These are phyloP conservation scores for Pissodes strobi DNA, from an alignment of 1,140 invertebrate species.

Conservation along the genomic window DNA sequence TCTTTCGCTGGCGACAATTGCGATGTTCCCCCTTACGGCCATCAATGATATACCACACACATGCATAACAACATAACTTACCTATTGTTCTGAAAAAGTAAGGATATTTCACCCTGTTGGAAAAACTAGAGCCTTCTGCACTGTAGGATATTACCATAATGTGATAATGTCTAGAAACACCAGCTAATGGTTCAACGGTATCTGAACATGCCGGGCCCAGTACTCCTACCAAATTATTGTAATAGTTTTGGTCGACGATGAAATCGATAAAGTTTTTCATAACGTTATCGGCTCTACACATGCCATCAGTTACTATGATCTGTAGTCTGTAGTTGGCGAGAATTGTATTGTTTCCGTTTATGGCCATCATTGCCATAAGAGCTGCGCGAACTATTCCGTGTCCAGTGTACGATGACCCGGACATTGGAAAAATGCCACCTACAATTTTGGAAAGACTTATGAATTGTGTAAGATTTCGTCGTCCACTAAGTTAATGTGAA, in stretches of 20 bases:
- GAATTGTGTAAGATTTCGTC: too few species aligned
- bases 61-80: slow-evolving; percentile 5
- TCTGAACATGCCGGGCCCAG: slow-evolving; percentile 85
- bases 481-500: too few species aligned
- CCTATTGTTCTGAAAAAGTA: slow-evolving; percentile 81
- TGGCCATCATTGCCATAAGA: slow-evolving; percentile 65
- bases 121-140: slow-evolving; percentile 75
- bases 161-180: slow-evolving; percentile 77
- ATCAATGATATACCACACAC: not conserved
- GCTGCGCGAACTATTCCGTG: slow-evolving; percentile 68
- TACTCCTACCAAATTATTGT: slow-evolving; percentile 68
- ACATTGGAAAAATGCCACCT: slow-evolving; percentile 77
- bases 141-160: slow-evolving; percentile 81
- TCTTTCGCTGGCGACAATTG: too few species aligned
- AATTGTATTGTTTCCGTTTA: slow-evolving; percentile 67
- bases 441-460: slow-evolving; percentile 51
- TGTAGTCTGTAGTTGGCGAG: slow-evolving; percentile 68
- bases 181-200: slow-evolving; percentile 80
- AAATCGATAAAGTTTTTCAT: slow-evolving; percentile 81
- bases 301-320: slow-evolving; percentile 66
- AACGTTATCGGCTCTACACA: slow-evolving; percentile 76
- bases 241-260: slow-evolving; percentile 60
- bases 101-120: slow-evolving; percentile 73
- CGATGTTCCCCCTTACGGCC: too few species aligned
- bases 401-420: slow-evolving; percentile 62